Evolutionary conservation across 1,140 invertebrate species (phyloP).

Genomic region (Palaemon carinicauda): DNA sequence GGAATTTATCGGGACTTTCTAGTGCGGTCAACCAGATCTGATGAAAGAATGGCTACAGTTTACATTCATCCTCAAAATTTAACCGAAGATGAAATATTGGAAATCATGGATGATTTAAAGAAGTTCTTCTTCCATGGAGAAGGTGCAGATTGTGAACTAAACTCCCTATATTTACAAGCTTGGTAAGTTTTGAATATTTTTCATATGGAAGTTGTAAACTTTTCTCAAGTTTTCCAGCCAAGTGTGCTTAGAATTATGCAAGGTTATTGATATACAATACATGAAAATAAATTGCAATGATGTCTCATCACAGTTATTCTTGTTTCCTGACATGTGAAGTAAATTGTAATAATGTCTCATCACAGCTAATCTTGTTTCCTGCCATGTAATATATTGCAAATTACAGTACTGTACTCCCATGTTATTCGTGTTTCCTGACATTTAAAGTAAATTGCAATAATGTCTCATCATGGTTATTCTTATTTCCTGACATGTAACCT

Average conservation of each 20-base stretch:
- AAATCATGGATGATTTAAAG: conserved; percentile 32
- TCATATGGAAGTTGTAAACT: background rate
- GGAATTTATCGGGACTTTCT: conserved; percentile 69
- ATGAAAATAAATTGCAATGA: background rate
- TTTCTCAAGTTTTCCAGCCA: background rate
- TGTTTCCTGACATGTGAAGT: too few species aligned
- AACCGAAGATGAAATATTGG: conserved; percentile 45
- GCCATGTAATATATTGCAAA: too few species aligned
- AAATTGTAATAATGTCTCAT: too few species aligned
- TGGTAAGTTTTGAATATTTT: conserved; percentile 59
- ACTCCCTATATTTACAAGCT: conserved; percentile 63
- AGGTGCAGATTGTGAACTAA: conserved; percentile 50
- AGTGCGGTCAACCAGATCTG: conserved; percentile 65
- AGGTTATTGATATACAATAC: background rate
- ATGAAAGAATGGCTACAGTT: conserved; percentile 66
- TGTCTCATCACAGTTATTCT: too few species aligned
- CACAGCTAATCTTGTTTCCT: too few species aligned
- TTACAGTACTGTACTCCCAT: too few species aligned
- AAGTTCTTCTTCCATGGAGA: conserved; percentile 60
- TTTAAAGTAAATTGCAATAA: too few species aligned
- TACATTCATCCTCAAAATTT: conserved; percentile 67
- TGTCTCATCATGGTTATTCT: too few species aligned
- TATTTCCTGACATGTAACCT: too few species aligned
- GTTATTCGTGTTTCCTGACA: too few species aligned
- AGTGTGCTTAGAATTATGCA: too few species aligned